Evolutionary conservation across 53 echinoderm and acorn worm species (phyloP), one percentile per base, ranked within the genome.

Genomic region (Antedon mediterranea): DNA sequence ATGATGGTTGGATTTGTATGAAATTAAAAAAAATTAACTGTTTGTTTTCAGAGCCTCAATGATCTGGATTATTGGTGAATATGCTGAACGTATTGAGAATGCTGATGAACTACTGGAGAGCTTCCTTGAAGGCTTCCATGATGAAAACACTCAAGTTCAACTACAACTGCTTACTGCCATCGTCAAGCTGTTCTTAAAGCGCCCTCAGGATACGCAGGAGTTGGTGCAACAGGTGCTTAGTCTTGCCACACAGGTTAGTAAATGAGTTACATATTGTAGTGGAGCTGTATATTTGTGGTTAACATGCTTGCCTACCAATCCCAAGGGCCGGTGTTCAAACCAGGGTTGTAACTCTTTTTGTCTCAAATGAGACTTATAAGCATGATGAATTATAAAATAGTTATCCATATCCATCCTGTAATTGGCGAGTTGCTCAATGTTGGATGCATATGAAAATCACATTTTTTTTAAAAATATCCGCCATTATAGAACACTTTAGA

Each of bases 1-100:
- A n/a, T n/a, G n/a, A n/a, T n/a, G n/a, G n/a, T n/a, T n/a, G n/a
- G n/a, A 32, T 30, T 20, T 11, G n/a, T 32, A 13, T 72, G 32
- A 33, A 32, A 29, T 73, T 43, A 14, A 28, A n/a, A 30, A n/a
- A 79, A 31, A 32, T 71, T n/a, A n/a, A 26, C 72, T 34, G 15
- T 13, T 76, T 30, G 18, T 75, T 71, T 15, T 9, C 32, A 94
- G 95, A 72, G 95, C 94, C n/a, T 94, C 95, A 30, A 94, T 94
- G 95, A 91, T 94, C 85, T 94, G 95, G 95, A 94, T 94, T 86
- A 91, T 94, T 30, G 95, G 95, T 28, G 95, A 94, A 77, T 94
- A 94, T 28, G 91, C 89, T 20, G 95, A 94, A 79, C 87, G 95
- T 71, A 94, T 94, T 43, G 95, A 94, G 84, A 91, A 94, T 34